Percentiles rank a stretch among this genome's conserved stretches.
These are phyloP conservation scores for Oscheius sp. DNA, from an alignment of 2,888 invertebrate genomes.

Conservation along the genomic window DNA sequence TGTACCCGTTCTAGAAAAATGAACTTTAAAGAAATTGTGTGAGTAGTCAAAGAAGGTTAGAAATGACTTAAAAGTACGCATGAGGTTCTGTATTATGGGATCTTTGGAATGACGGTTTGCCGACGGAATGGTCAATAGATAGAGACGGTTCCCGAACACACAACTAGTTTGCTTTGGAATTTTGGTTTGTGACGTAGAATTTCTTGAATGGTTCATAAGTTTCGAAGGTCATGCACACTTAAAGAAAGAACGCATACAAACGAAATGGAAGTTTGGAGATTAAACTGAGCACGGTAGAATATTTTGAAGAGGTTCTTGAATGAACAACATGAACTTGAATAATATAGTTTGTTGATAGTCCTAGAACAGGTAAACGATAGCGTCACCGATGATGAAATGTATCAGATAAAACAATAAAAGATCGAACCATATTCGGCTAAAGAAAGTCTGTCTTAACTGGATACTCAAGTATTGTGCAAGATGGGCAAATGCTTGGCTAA, in stretches of 20 bases:
- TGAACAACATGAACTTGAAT: no score
- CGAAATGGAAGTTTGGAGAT: not conserved
- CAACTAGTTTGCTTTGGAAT: not conserved
- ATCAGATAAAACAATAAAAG: no score
- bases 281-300: not conserved
- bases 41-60: not conserved
- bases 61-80: not conserved
- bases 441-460: no score
- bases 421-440: no score
- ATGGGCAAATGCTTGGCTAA: no score
- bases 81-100: not conserved
- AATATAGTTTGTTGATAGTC: no score
- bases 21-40: not conserved
- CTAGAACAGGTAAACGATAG: no score
- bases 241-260: not conserved
- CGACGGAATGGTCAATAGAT: not conserved
- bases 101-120: not conserved
- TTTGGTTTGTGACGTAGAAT: not conserved
- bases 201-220: not conserved
- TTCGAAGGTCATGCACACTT: no score
- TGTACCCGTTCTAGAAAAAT: constrained; percentile 13
- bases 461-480: no score
- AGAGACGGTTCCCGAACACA: not conserved
- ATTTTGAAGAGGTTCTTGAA: not conserved
- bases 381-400: no score